A percentile compares a stretch with the other conserved stretches of the same genome.
Evolutionary conservation across 2,888 invertebrate species (phyloP).

Genomic region (Heliconius erato): DNA sequence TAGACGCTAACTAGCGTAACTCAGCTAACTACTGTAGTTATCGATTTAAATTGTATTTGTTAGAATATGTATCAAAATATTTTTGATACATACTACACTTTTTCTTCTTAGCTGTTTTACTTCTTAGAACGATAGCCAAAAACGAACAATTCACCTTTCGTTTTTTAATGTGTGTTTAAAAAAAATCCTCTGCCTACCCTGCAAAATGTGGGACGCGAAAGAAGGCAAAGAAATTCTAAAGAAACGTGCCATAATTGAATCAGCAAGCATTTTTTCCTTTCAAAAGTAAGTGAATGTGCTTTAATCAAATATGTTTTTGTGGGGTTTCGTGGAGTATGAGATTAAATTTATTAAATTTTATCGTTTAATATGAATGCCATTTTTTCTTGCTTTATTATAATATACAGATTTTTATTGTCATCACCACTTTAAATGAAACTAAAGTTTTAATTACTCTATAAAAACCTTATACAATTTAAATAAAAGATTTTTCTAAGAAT

Average conservation of each 20-base stretch:
- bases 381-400: background rate
- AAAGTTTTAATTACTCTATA: too few species aligned
- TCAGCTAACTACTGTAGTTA: too few species aligned
- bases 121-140: too few species aligned
- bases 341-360: background rate
- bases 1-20: too few species aligned
- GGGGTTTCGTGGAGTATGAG: background rate
- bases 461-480: too few species aligned
- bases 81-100: too few species aligned
- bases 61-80: too few species aligned
- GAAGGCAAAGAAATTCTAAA: background rate
- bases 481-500: too few species aligned
- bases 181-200: background rate
- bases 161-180: background rate
- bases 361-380: background rate
- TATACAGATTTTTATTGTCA: too few species aligned
- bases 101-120: too few species aligned
- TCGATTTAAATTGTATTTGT: too few species aligned
- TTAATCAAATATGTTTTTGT: conserved; percentile 2
- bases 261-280: conserved; percentile 5
- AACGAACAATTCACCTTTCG: background rate
- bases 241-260: conserved; percentile 17
- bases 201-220: background rate
- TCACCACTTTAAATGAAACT: too few species aligned
- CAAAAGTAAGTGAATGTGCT: background rate